Evolutionary conservation across 1,140 invertebrate genomes (phyloP).

Genomic region (Meloidogyne exigua): DNA sequence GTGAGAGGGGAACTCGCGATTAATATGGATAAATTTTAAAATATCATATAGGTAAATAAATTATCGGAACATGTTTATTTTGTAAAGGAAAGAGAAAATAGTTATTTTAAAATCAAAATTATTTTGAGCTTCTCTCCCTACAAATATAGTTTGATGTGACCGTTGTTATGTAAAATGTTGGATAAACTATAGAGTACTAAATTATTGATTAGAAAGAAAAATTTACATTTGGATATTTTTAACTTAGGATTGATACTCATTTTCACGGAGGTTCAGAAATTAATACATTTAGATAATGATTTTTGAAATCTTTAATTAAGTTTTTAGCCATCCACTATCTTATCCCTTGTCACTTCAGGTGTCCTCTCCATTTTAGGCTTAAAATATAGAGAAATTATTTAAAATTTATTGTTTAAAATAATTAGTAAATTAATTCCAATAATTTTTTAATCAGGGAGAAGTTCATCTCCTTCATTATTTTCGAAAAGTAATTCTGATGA

Average conservation of each 20-base stretch:
- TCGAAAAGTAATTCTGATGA: conserved; percentile 76
- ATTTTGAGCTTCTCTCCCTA: background rate
- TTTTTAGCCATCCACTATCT: no score
- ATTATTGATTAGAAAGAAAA: no score
- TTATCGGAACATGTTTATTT: background rate
- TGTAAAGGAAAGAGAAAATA: background rate
- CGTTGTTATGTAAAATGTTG: background rate
- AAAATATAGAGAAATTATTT: no score
- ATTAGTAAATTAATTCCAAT: no score
- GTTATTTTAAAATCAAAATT: background rate
- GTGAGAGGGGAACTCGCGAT: conserved; percentile 54
- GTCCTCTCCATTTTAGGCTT: no score
- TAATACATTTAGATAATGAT: no score
- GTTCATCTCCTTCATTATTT: conserved; percentile 76
- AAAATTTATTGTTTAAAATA: no score
- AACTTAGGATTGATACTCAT: no score
- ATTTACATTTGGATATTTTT: no score
- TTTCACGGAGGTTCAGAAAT: no score
- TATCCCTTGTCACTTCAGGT: no score
- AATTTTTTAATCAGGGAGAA: conserved; percentile 79
- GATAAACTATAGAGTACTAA: background rate
- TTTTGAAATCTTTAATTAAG: no score
- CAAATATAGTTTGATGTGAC: background rate
- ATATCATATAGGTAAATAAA: conserved; percentile 1
- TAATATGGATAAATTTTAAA: background rate